Evolutionary conservation across 2,113 vertebrate genomes (phyloP).

Genomic region (Eidolon helvum): DNA sequence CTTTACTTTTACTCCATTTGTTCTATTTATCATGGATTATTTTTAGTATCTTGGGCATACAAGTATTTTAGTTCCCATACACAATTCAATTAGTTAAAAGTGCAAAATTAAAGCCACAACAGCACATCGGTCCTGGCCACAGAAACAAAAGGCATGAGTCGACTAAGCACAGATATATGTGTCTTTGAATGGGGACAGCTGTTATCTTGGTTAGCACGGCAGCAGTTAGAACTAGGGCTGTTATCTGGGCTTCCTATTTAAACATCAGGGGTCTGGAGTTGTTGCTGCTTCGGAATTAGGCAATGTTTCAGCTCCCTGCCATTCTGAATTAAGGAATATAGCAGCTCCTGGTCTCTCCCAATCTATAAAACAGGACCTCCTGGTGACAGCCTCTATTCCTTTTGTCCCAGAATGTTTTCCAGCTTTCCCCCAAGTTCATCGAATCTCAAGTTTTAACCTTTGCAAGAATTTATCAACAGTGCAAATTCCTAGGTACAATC

Average conservation of each 20-base stretch:
- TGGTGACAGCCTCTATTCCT: not conserved
- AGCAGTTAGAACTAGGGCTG: conserved; percentile 15
- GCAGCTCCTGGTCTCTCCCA: not conserved
- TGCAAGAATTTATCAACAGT: not conserved
- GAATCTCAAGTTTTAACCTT: not conserved
- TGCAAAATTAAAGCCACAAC: conserved; percentile 60
- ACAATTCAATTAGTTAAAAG: conserved; percentile 80
- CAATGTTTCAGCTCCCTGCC: conserved; percentile 44
- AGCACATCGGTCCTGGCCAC: conserved; percentile 31
- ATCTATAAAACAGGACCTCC: conserved; percentile 36
- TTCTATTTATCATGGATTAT: conserved; percentile 75
- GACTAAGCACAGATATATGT: not conserved
- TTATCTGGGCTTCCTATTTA: conserved; percentile 33
- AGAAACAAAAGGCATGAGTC: conserved; percentile 22
- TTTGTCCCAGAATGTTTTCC: not conserved
- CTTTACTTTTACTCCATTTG: conserved; percentile 72
- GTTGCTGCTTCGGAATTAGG: conserved; percentile 22
- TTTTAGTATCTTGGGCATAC: conserved; percentile 72
- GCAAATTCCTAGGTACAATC: not conserved
- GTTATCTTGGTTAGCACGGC: not conserved
- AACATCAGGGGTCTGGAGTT: conserved; percentile 55
- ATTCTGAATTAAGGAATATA: conserved; percentile 17
- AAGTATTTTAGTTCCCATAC: conserved; percentile 72
- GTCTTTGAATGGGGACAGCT: conserved; percentile 49
- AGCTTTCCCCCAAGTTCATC: not conserved